These are phyloP conservation scores for Arnoldichthys spilopterus DNA, from an alignment of 2,797 vertebrate species.

Conservation along the genomic window DNA sequence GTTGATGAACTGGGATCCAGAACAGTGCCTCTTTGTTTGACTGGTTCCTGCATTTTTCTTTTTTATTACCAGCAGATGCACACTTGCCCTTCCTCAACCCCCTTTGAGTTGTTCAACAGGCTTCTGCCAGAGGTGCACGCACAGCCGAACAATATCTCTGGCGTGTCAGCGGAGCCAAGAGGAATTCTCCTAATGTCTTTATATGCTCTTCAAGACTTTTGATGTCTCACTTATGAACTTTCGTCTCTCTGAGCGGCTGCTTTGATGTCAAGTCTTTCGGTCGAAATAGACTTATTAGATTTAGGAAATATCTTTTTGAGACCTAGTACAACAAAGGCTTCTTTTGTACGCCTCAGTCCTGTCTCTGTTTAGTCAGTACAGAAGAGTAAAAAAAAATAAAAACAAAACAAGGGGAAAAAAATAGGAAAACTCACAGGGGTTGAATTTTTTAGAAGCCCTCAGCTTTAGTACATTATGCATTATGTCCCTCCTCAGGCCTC, in stretches of 20 bases:
- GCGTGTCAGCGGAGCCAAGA: neutral
- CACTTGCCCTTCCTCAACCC: constrained; percentile 3
- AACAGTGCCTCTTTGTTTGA: constrained; percentile 5
- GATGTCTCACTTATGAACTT: constrained; percentile 21
- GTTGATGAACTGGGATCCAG: neutral
- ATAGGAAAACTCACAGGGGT: neutral
- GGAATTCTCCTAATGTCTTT: constrained; percentile 4
- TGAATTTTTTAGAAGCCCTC: neutral
- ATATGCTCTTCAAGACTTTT: constrained; percentile 7
- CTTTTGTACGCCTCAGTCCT: neutral
- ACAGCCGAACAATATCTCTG: neutral
- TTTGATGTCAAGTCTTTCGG: neutral
- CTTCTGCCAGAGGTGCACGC: constrained; percentile 4
- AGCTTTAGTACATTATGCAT: neutral
- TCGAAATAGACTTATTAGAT: constrained; percentile 3
- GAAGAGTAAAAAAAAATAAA: neutral
- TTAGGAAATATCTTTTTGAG: neutral
- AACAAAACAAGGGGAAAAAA: neutral
- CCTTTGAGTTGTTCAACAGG: neutral
- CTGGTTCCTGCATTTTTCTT: neutral
- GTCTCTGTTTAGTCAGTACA: neutral
- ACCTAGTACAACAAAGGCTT: neutral
- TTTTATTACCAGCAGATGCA: constrained; percentile 20
- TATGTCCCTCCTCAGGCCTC: neutral
- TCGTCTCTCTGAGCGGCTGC: neutral